phyloP scores from a whole-genome alignment of 2,113 vertebrate species.

The Myanophis thanlyinensis region DNA sequence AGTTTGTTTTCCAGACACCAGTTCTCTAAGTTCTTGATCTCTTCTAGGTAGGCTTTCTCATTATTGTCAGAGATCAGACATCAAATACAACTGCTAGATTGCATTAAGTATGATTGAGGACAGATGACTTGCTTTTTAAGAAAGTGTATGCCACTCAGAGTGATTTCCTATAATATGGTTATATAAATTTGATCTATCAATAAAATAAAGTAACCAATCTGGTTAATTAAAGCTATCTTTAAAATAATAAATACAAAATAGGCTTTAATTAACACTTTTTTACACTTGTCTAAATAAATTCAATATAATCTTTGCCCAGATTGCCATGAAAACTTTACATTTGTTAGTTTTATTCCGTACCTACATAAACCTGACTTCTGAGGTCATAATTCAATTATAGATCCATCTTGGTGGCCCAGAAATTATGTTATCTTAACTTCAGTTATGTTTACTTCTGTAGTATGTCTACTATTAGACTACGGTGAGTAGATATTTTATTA shows the following conservation, averaged over 20 bases:
- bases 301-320: constrained; percentile 31
- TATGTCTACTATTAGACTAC: not conserved
- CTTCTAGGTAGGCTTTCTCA: too few species aligned
- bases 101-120: not conserved
- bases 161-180: not conserved
- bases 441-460: rapidly evolving
- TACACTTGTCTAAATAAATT: constrained; percentile 46
- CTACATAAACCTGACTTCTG: constrained; percentile 14
- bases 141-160: not conserved
- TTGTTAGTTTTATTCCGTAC: constrained; percentile 35
- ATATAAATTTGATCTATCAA: not conserved
- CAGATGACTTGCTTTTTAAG: not conserved
- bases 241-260: not conserved
- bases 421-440: not conserved
- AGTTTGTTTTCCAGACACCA: too few species aligned
- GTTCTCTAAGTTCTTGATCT: too few species aligned
- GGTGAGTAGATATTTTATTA: not conserved
- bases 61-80: too few species aligned
- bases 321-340: constrained; percentile 18
- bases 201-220: not conserved
- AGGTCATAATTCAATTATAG: constrained; percentile 64
- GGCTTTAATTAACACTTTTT: constrained; percentile 6
- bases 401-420: constrained; percentile 44
- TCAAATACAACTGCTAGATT: not conserved
- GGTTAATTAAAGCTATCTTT: not conserved